Base-by-base conservation (phyloP, 2,113 vertebrate genomes). In the Setophaga coronata region DNA sequence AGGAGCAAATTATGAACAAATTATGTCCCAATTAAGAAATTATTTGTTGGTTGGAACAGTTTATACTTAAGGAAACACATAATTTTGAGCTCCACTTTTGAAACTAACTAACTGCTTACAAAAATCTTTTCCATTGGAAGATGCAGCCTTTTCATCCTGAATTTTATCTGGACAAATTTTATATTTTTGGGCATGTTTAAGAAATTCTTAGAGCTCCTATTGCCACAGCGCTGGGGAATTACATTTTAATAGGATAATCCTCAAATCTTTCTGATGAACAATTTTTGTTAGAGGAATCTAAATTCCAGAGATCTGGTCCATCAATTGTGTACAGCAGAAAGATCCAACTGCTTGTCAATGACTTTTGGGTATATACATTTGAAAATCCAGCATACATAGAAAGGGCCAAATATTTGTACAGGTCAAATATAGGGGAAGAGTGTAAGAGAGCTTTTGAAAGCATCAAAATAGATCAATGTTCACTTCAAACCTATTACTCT, bases 111-210 rank as follows among this genome's bases (percentile, higher is more conserved):
- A 20, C 15, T 64, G 16, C 3, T 7, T 38, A 40, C 11, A 79
- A 79, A 74, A 66, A 18, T 57, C 1, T 3, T 42, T 74, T 64
- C 5, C 0, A 0, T 25, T 76, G 53, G 24, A 89, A 84, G 10
- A 51, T 36, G 14, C 9, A 77, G 9, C 2, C 1, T 50, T 67
- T 56, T 31, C 2, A 31, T 51, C 15, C 18, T 47, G 36, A 45
- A 20, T 6, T 17, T 70, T 38, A 25, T 25, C 26, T 67, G 3
- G 18, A 51, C 0, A 1, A 29, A 6, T 18, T 54, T 12, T 3
- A 64, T 1, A 9, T n/a, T 60, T 66, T 8, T 33, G 24, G 6
- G 1, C 1, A n/a, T 12, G 5, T 51, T n/a, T n/a, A 40, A 6
- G 2, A 43, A 86, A 25, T 19, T 88, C 2, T 47, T 43, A 76